Percentiles rank a stretch among this genome's conserved stretches.
phyloP scores from a whole-genome alignment of 2,113 vertebrate genomes.

The Silurus asotus region DNA sequence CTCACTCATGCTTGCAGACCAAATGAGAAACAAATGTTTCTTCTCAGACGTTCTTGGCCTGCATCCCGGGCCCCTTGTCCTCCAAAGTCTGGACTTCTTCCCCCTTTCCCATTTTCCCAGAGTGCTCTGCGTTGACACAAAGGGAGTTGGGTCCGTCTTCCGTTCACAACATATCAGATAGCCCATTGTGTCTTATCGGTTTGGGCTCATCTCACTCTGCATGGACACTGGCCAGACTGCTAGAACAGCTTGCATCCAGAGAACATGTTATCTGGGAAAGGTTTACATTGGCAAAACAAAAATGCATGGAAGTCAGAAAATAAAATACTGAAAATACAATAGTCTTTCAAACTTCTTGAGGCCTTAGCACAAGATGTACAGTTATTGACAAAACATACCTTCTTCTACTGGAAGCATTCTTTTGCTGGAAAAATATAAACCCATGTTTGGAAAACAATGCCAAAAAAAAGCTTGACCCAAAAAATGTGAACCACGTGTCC shows the following conservation, averaged over 20 bases:
- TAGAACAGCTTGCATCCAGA: neutral
- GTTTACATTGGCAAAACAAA: neutral
- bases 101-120: constrained; percentile 33
- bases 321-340: neutral
- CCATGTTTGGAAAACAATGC: constrained; percentile 14
- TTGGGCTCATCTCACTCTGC: constrained; percentile 21
- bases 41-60: constrained; percentile 53
- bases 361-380: neutral
- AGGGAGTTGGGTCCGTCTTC: constrained; percentile 32
- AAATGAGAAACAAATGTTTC: constrained; percentile 64
- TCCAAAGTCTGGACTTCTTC: constrained; percentile 34
- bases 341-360: neutral
- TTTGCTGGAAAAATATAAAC: neutral
- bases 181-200: constrained; percentile 35
- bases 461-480: neutral
- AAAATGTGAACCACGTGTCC: constrained; percentile 12
- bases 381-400: neutral
- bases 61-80: constrained; percentile 49
- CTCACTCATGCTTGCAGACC: constrained; percentile 51
- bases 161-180: constrained; percentile 56
- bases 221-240: constrained; percentile 23
- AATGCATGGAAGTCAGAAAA: constrained; percentile 11
- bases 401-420: neutral
- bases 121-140: constrained; percentile 46
- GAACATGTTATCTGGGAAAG: constrained; percentile 25